Evolutionary conservation across 2,888 invertebrate species (phyloP).

Genomic region (Lochmaea capreae): DNA sequence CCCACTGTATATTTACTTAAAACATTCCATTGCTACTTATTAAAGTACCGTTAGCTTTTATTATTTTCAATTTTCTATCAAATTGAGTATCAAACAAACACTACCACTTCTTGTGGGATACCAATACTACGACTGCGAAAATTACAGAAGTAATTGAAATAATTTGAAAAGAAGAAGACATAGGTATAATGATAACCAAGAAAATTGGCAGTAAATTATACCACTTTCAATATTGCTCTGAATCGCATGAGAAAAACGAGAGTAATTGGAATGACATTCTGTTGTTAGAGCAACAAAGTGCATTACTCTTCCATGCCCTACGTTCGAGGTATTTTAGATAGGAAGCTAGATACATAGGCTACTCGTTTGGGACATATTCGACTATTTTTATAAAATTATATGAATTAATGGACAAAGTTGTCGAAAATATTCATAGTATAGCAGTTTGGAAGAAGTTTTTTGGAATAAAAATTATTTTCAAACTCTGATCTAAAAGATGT

Average conservation of each 20-base stretch:
- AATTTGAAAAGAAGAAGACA: slow-evolving; percentile 23
- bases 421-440: too few relatives aligned
- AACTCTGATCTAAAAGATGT: too few relatives aligned
- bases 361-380: too few relatives aligned
- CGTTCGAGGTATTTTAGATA: not conserved
- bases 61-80: not conserved
- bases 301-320: slow-evolving; percentile 23
- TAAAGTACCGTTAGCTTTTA: not conserved
- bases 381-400: too few relatives aligned
- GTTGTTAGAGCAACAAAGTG: slow-evolving; percentile 28
- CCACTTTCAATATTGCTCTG: slow-evolving; percentile 37
- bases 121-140: slow-evolving; percentile 4
- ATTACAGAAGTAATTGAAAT: slow-evolving; percentile 31
- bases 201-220: slow-evolving; percentile 39
- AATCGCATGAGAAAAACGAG: slow-evolving; percentile 39
- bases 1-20: too few relatives aligned
- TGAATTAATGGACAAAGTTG: too few relatives aligned
- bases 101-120: slow-evolving; percentile 14
- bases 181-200: slow-evolving; percentile 26
- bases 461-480: too few relatives aligned
- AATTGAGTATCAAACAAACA: not conserved
- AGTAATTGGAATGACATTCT: slow-evolving; percentile 35
- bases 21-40: too few relatives aligned
- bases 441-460: too few relatives aligned
- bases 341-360: not conserved